Conservation (phyloP, 2,888 invertebrate species). For the Diogma glabrata region DNA sequence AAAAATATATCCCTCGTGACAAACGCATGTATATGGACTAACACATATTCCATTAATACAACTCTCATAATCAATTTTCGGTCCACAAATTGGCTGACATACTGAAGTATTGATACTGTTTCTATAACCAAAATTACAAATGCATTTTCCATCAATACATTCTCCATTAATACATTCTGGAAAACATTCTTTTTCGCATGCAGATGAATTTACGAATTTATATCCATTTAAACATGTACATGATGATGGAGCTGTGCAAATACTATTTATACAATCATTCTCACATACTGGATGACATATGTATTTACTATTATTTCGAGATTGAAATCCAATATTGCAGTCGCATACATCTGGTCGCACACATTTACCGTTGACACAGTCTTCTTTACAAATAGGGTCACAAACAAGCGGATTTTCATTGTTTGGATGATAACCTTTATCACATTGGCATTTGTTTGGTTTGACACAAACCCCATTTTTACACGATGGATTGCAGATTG, state of each 20-base stretch:
- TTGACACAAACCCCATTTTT: slow-evolving; percentile 37
- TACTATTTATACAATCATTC: slow-evolving; percentile 33
- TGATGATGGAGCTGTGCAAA: slow-evolving; percentile 42
- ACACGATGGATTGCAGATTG: slow-evolving; percentile 30
- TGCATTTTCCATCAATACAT: slow-evolving; percentile 25
- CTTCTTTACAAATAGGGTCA: slow-evolving; percentile 22
- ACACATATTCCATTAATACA: slow-evolving; percentile 32
- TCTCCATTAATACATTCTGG: slow-evolving; percentile 19
- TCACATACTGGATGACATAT: slow-evolving; percentile 32
- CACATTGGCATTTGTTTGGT: slow-evolving; percentile 45
- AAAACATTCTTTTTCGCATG: slow-evolving; percentile 6
- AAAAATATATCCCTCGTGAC: slow-evolving; percentile 30
- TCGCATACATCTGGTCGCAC: slow-evolving; percentile 22
- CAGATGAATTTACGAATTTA: neutral
- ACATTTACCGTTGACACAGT: slow-evolving; percentile 27
- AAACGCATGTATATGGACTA: slow-evolving; percentile 39
- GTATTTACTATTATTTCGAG: slow-evolving; percentile 2
- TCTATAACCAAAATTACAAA: slow-evolving; percentile 9
- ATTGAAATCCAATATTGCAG: slow-evolving; percentile 23
- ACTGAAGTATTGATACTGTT: neutral
- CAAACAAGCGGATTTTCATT: slow-evolving; percentile 9
- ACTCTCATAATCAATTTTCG: slow-evolving; percentile 21
- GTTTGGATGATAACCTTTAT: slow-evolving; percentile 31
- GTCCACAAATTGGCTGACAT: slow-evolving; percentile 22
- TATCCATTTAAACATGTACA: slow-evolving; percentile 45